Conservation (phyloP, 2,113 vertebrate genomes). For the Eolophus roseicapilla region DNA sequence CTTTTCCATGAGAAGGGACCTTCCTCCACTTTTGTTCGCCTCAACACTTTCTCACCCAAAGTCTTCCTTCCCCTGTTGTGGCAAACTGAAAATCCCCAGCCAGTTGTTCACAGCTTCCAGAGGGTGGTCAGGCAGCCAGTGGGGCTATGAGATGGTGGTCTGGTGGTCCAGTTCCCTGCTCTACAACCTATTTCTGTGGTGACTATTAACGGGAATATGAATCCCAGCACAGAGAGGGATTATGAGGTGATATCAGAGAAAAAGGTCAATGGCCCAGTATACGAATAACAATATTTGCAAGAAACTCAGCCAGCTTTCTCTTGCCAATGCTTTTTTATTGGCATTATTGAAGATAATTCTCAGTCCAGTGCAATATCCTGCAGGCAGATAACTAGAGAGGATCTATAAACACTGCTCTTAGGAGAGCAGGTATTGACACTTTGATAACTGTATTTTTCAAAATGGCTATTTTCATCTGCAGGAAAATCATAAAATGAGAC, state of each 20-base stretch:
- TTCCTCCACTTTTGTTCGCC: not conserved
- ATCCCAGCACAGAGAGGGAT: not conserved
- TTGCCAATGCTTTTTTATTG: not conserved
- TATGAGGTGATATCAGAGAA: not conserved
- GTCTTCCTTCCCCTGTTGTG: not conserved
- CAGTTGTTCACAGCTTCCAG: not conserved
- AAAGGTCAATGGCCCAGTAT: rapidly evolving
- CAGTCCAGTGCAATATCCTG: not conserved
- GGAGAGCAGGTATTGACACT: not conserved
- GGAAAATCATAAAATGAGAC: not conserved
- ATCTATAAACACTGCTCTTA: not conserved
- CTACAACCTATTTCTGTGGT: not conserved
- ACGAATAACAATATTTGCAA: not conserved
- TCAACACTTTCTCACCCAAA: not conserved
- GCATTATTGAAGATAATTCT: not conserved
- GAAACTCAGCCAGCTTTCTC: not conserved
- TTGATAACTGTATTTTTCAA: not conserved
- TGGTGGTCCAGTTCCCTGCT: not conserved
- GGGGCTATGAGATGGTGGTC: rapidly evolving
- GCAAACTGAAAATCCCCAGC: not conserved
- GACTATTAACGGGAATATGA: not conserved
- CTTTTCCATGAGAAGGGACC: not conserved
- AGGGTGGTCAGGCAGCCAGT: rapidly evolving
- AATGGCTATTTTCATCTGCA: not conserved
- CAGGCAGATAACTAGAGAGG: not conserved